Evolutionary conservation across 2,797 vertebrate species (phyloP), one percentile per base, ranked within the genome.

Genomic region (Macroramphosus scolopax): DNA sequence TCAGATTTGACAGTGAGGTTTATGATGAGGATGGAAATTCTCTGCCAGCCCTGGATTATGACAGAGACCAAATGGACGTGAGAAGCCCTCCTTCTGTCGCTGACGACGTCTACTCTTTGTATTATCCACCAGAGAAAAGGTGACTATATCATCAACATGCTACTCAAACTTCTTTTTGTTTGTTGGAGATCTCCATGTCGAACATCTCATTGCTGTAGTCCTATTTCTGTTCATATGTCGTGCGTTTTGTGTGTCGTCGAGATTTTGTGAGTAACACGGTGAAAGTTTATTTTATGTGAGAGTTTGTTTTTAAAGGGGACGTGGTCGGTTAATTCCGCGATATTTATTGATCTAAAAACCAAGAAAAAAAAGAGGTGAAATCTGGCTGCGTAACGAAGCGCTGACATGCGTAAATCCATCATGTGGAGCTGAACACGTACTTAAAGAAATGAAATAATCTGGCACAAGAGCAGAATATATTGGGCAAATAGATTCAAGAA

Each of bases 1-100:
- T 49, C 78, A 90, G 89, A 77, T 82, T 88, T 41, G 88, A 94
- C 68, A 91, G 92, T 68, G 92, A 92, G 64, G 86, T 89, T 51
- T 97, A 95, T 59, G 93, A 95, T 55, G 91, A 93, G 71, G 93
- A 93, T 34, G 95, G 93, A n/a, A 92, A 92, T 63, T 90, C 89
- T 15, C 86, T 95, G 68, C 89, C 82, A 14, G 92, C 93, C 72
- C 86, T 94, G 82, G 89, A 91, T 65, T 94, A 93, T 11, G 92
- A 94, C 68, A 83, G 84, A 16, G 92, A 93, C 33, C 91, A 91
- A 40, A 80, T 93, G 11, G 88, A 91, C 7, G 81, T 89, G 52
- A 91, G 89, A 49, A 92, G 89, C 80, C 85, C 93, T 24, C 83
- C 91, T 53, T 91, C 93, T 39, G 59, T 88, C 51, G 77, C 82